phyloP scores from a whole-genome alignment of 2,888 invertebrate species.

The Harpalus rufipes region DNA sequence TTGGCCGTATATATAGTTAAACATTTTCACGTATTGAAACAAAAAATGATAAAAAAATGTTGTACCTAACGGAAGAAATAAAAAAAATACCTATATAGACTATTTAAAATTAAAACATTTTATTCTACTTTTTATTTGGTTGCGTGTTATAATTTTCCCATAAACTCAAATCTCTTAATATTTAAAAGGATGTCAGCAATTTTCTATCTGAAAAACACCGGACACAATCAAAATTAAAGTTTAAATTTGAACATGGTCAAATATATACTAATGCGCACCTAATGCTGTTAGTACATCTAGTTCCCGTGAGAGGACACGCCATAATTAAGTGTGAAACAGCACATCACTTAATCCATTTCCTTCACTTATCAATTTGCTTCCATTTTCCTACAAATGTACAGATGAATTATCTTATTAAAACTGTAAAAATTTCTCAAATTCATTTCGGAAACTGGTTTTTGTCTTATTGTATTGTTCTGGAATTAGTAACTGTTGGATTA shows the following conservation, averaged over 20 bases:
- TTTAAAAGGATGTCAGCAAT: constrained; percentile 8
- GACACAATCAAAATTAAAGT: constrained; percentile 2
- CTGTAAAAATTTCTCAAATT: neutral
- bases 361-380: constrained; percentile 28
- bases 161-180: neutral
- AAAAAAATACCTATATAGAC: too few relatives aligned
- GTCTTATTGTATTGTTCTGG: too few relatives aligned
- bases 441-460: too few relatives aligned
- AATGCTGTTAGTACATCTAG: neutral
- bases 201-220: constrained; percentile 3
- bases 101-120: too few relatives aligned
- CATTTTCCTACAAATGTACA: neutral
- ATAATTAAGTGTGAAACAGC: constrained; percentile 48
- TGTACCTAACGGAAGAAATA: too few relatives aligned
- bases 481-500: too few relatives aligned
- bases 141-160: neutral
- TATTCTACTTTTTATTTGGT: neutral
- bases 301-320: constrained; percentile 19
- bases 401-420: neutral
- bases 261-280: neutral
- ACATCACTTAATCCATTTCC: constrained; percentile 25
- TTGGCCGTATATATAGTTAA: too few relatives aligned
- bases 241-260: constrained; percentile 5
- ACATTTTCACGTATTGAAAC: too few relatives aligned
- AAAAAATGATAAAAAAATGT: too few relatives aligned